phyloP scores from a whole-genome alignment of 2,797 vertebrate species.

The Caiman crocodilus region DNA sequence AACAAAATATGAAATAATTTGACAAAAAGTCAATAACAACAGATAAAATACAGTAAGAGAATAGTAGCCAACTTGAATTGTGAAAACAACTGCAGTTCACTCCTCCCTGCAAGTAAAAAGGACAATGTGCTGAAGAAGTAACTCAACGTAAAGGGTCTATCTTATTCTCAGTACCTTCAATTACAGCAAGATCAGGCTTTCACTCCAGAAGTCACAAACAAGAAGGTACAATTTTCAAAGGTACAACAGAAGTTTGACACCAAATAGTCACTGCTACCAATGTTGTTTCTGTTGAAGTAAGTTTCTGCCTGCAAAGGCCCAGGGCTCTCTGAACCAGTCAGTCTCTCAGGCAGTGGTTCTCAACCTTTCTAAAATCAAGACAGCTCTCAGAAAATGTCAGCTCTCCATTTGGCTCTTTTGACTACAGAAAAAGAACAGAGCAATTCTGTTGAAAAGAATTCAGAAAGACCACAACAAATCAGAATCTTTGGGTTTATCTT shows the following conservation, averaged over 20 bases:
- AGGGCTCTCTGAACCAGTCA: neutral
- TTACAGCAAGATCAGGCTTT: neutral
- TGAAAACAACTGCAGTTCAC: neutral
- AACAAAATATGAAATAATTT: neutral
- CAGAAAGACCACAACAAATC: too few relatives aligned
- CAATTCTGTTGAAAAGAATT: too few relatives aligned
- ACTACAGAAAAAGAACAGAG: too few relatives aligned
- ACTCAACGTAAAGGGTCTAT: neutral
- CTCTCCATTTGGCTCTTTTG: too few relatives aligned
- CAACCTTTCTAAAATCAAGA: too few relatives aligned
- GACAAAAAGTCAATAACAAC: neutral
- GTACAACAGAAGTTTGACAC: neutral
- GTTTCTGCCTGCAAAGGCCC: neutral
- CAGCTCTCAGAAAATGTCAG: too few relatives aligned
- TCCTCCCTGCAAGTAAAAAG: neutral
- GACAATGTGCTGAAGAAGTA: neutral
- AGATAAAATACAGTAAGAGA: neutral
- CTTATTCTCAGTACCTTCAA: neutral
- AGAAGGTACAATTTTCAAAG: neutral
- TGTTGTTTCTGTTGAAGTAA: slow-evolving; percentile 9
- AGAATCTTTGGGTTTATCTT: too few relatives aligned
- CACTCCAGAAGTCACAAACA: neutral
- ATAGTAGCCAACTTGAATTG: neutral
- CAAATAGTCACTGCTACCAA: neutral
- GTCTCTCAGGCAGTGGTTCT: too few relatives aligned